These are phyloP conservation scores for Datnioides undecimradiatus DNA, from an alignment of 2,113 vertebrate species.

Conservation along the genomic window DNA sequence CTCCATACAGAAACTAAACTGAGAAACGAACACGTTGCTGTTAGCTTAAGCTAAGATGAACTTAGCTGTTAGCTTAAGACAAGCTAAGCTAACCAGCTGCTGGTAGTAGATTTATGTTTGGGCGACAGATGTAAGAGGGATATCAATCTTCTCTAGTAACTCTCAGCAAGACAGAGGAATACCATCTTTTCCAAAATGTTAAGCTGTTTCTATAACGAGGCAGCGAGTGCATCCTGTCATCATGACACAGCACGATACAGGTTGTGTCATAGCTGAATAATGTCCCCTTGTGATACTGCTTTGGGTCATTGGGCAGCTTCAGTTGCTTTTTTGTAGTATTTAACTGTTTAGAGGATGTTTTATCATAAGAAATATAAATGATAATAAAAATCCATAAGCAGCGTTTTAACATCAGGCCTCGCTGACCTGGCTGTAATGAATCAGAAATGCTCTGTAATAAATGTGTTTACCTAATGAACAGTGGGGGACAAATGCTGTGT, in stretches of 20 bases:
- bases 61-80: too few species aligned
- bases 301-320: not conserved
- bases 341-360: too few species aligned
- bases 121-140: not conserved
- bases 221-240: not conserved
- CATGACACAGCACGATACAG: not conserved
- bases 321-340: not conserved
- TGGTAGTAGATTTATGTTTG: too few species aligned
- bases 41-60: too few species aligned
- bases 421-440: not conserved
- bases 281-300: not conserved
- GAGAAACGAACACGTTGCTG: too few species aligned
- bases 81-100: too few species aligned
- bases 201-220: too few species aligned
- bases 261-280: not conserved
- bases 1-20: too few species aligned
- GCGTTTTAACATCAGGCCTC: conserved; percentile 3
- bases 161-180: too few species aligned
- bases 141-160: not conserved
- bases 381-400: not conserved
- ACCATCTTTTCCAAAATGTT: too few species aligned
- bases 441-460: conserved; percentile 2
- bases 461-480: conserved; percentile 38
- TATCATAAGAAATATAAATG: not conserved
- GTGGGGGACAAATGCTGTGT: conserved; percentile 9